Base-by-base conservation (phyloP, 30 jellyfish, hydroid and myxozoan genomes). In the Aurelia aurita complex sp. Pacific region DNA sequence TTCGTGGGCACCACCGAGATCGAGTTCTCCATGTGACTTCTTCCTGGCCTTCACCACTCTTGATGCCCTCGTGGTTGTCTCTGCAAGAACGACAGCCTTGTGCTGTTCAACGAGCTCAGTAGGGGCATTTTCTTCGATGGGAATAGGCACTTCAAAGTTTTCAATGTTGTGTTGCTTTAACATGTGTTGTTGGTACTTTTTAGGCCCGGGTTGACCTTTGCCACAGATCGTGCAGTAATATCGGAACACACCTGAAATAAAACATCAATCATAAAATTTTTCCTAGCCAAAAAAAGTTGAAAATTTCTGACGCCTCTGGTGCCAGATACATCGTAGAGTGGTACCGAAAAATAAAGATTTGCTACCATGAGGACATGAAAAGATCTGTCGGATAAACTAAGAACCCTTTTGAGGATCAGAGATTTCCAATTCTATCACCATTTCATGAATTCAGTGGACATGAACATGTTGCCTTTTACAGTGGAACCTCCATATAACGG, bases 171-270 rank as follows among this genome's bases (percentile, higher is more conserved):
- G 98, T 66, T 92, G 98, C 60, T 92, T 92, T 51, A 80, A 76
- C 97, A 92, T 87, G 82, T 92, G 98, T 66, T 92, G 98, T 18
- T 88, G 89, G 82, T 88, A 92, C 80, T 92, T 92, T 70, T 92
- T 92, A 5, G 98, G 98, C 6, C 98, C 98, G n/a, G 98, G 97
- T 83, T 92, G 98, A 33, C 98, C 98, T 67, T 92, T 92, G 40
- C 98, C 98, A 60, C 98, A 92, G 13, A 92, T 89, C 3, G 98
- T 92, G 73, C 98, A 92, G 88, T 92, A 92, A 77, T 92, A 92
- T 55, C 98, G 92, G 77, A 92, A 92, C 0, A 92, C 97, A 76
- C 98, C 98, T 92, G 64, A 32, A 63, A 73, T 29, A 13, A n/a
- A 17, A 23, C 0, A 23, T 23, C 29, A 23, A 23, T 23, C 29